Conservation (phyloP, 1,140 invertebrate genomes). For the Dysdera silvatica region DNA sequence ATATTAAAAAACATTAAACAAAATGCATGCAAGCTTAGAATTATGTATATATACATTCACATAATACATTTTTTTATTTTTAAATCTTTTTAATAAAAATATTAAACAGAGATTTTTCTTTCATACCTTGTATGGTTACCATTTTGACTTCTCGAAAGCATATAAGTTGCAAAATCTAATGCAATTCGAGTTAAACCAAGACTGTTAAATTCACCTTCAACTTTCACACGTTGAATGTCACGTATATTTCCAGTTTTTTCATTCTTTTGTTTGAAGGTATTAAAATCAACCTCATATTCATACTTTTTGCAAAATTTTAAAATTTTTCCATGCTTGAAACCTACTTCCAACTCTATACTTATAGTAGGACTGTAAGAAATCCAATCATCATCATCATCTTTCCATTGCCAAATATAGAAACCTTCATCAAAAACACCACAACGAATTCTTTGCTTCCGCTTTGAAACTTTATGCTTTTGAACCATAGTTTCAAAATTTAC, state of each 20-base stretch:
- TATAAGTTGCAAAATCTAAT: no score
- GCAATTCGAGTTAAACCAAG: no score
- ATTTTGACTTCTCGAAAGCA: no score
- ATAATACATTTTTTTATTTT: no score
- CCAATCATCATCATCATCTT: conserved; percentile 4
- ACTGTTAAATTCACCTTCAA: no score
- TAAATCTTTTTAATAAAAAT: no score
- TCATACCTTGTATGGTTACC: no score
- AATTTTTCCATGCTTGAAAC: background rate
- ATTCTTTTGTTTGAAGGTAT: background rate
- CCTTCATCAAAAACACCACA: background rate
- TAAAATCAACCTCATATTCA: conserved; percentile 9
- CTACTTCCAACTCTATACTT: conserved; percentile 11
- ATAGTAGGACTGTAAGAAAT: background rate
- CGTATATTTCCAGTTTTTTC: no score
- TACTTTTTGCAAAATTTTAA: background rate
- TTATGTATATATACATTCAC: no score
- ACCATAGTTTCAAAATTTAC: conserved; percentile 16
- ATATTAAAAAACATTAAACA: no score
- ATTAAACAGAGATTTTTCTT: no score
- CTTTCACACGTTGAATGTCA: background rate
- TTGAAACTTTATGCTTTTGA: conserved; percentile 3
- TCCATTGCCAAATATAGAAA: conserved; percentile 14
- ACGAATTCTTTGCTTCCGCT: conserved; percentile 11
- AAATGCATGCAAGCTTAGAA: no score